These are phyloP conservation scores for Bombus cullumanus DNA, from an alignment of 1,140 invertebrate genomes.

Conservation along the genomic window DNA sequence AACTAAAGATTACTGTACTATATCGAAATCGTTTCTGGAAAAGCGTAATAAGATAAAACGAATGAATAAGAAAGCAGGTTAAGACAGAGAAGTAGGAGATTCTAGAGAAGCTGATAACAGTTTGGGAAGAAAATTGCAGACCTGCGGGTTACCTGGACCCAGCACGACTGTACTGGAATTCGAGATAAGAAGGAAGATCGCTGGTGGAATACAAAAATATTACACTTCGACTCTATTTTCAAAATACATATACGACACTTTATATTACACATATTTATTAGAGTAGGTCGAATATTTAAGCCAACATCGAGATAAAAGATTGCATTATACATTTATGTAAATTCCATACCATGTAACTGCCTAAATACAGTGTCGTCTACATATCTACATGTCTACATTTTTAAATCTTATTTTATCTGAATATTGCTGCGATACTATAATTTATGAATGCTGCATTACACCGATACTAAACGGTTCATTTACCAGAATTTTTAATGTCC, in stretches of 20 bases:
- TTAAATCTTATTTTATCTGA: too few species aligned
- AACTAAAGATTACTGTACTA: neutral
- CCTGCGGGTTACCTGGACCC: neutral
- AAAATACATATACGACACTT: neutral
- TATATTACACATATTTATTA: neutral
- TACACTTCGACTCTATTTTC: neutral
- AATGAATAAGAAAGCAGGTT: neutral
- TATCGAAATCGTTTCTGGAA: neutral
- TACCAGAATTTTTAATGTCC: too few species aligned
- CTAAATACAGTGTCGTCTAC: too few species aligned
- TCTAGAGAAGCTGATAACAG: slow-evolving; percentile 2
- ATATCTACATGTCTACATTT: too few species aligned
- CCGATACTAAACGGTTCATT: too few species aligned
- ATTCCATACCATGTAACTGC: neutral
- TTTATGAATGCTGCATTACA: too few species aligned
- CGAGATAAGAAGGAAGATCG: slow-evolving; percentile 16
- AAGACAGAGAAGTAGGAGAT: neutral
- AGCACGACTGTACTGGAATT: neutral
- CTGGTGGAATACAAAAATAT: slow-evolving; percentile 1
- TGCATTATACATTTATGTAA: neutral
- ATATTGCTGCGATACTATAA: too few species aligned
- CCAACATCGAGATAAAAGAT: too few species aligned
- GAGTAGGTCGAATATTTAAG: too few species aligned
- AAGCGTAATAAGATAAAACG: neutral
- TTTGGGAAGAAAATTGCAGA: slow-evolving; percentile 24